Evolutionary conservation across 2,113 vertebrate species (phyloP).

Genomic region (Aspidoscelis tigris): DNA sequence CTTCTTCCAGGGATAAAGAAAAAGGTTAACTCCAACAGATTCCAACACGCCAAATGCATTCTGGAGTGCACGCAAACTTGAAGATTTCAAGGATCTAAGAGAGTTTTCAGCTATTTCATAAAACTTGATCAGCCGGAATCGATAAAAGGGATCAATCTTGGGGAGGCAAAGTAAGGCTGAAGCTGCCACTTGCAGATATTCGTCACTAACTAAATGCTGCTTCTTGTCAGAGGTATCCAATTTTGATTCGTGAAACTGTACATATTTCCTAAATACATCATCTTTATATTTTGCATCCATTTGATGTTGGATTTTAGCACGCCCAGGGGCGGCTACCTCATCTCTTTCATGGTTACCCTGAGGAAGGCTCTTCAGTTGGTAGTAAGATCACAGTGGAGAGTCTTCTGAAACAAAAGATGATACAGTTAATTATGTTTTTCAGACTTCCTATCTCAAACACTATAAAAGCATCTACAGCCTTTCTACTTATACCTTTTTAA

Average conservation of each 20-base stretch:
- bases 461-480: not conserved
- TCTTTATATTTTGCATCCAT: slow-evolving; percentile 99
- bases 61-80: slow-evolving; percentile 86
- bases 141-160: slow-evolving; percentile 89
- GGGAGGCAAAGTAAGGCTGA: slow-evolving; percentile 91
- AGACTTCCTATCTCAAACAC: too few relatives aligned
- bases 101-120: slow-evolving; percentile 93
- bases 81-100: slow-evolving; percentile 83
- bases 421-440: not conserved
- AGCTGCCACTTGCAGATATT: slow-evolving; percentile 88
- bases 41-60: slow-evolving; percentile 90
- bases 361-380: slow-evolving; percentile 30
- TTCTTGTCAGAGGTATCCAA: slow-evolving; percentile 81
- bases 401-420: slow-evolving; percentile 55
- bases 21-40: slow-evolving; percentile 91
- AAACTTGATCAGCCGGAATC: slow-evolving; percentile 93
- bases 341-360: slow-evolving; percentile 69
- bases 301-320: slow-evolving; percentile 71
- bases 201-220: slow-evolving; percentile 79
- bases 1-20: slow-evolving; percentile 98
- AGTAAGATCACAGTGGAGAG: slow-evolving; percentile 17
- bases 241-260: slow-evolving; percentile 89
- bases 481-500: not conserved
- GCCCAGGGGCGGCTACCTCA: slow-evolving; percentile 71
- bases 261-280: slow-evolving; percentile 95